A percentile compares a stretch with the other conserved stretches of the same genome.
Evolutionary conservation across 1,140 invertebrate species (phyloP).

Genomic region (Leptestheria dahalacensis): DNA sequence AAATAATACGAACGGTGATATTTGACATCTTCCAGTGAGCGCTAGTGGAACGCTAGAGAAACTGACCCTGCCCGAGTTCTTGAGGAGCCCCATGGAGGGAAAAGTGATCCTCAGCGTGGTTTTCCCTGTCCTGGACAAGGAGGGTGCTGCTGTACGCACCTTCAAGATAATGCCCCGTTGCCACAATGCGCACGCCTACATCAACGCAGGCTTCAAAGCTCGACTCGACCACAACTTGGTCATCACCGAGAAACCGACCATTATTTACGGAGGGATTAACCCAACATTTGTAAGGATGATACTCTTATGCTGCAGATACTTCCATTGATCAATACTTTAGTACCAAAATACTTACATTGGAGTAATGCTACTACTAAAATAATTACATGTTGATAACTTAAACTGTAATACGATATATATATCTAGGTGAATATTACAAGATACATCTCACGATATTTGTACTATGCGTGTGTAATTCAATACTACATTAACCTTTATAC

Average conservation of each 20-base stretch:
- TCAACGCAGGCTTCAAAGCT: constrained; percentile 61
- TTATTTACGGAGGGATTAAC: constrained; percentile 53
- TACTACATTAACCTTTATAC: too few species aligned
- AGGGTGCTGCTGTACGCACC: constrained; percentile 18
- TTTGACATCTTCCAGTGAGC: constrained; percentile 8
- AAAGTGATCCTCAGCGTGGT: constrained; percentile 44
- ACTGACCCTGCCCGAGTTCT: constrained; percentile 34
- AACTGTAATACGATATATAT: too few species aligned
- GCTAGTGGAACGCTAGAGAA: constrained; percentile 3
- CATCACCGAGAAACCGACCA: constrained; percentile 34
- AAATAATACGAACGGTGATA: too few species aligned
- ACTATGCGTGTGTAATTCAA: too few species aligned
- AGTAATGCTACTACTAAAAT: too few species aligned
- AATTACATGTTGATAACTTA: too few species aligned
- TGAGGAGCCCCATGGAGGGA: constrained; percentile 40
- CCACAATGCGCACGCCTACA: constrained; percentile 67
- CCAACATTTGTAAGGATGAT: constrained; percentile 47
- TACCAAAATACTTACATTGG: too few species aligned
- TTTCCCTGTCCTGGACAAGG: constrained; percentile 30
- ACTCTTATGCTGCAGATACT: too few species aligned
- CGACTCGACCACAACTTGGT: constrained; percentile 33
- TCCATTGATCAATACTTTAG: too few species aligned
- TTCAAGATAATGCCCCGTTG: constrained; percentile 56
- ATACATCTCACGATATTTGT: too few species aligned
- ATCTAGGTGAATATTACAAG: too few species aligned